Percentiles rank a stretch among this genome's conserved stretches.
Conservation (phyloP, 53 echinoderm and acorn worm genomes). For the Temnopleurus reevesii region DNA sequence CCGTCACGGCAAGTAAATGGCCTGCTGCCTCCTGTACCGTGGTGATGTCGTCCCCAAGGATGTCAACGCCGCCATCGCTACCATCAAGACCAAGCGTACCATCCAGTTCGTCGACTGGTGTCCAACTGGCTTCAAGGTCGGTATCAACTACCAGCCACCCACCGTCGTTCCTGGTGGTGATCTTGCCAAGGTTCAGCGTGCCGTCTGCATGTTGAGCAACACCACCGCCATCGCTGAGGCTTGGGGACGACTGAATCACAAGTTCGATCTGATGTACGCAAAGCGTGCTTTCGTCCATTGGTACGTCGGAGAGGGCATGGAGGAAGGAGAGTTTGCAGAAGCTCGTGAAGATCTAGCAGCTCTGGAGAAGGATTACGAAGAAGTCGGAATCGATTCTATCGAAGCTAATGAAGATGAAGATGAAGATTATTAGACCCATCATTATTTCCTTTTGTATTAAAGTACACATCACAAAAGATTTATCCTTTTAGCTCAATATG, state of each 20-base stretch:
- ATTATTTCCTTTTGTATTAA: no score
- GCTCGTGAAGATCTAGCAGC: constrained; percentile 96
- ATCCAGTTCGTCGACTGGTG: constrained; percentile 99
- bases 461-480: no score
- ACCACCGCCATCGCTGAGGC: constrained; percentile 96
- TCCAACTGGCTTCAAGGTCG: constrained; percentile 96
- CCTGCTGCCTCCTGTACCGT: constrained; percentile 90
- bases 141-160: constrained; percentile 94
- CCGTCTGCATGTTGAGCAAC: constrained; percentile 98
- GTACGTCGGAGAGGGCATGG: constrained; percentile 97
- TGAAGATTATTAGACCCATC: constrained; percentile 21
- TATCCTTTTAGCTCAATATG: no score
- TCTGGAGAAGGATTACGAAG: constrained; percentile 95
- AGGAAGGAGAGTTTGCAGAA: constrained; percentile 94
- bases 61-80: constrained; percentile 92
- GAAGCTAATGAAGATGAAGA: not conserved
- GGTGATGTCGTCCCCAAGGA: constrained; percentile 95
- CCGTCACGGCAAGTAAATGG: constrained; percentile 96
- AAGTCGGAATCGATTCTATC: constrained; percentile 63
- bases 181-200: constrained; percentile 90
- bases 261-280: constrained; percentile 99
- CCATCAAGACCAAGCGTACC: constrained; percentile 92
- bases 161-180: constrained; percentile 86
- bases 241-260: constrained; percentile 92
- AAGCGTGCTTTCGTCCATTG: constrained; percentile 98